Percentiles rank a stretch among this genome's conserved stretches.
Conservation (phyloP, 2,888 invertebrate species). For the Dryococelus australis region DNA sequence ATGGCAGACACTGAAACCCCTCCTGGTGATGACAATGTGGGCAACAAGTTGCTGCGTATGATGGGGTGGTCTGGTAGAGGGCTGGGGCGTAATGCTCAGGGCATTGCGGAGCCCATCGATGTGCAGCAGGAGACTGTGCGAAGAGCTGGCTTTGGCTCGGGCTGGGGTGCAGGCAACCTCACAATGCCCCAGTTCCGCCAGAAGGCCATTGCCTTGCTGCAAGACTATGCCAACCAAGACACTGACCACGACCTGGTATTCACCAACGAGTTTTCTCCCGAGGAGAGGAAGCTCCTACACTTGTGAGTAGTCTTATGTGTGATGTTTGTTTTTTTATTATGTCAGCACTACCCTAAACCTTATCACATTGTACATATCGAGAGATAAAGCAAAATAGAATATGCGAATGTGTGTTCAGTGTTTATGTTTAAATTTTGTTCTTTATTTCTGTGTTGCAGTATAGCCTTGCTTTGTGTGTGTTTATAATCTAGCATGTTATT, state of each 20-base stretch:
- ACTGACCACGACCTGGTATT: slow-evolving; percentile 57
- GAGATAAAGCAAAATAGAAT: no score
- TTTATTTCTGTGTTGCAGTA: no score
- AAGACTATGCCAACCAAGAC: slow-evolving; percentile 54
- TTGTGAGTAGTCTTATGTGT: slow-evolving; percentile 47
- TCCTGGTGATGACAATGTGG: slow-evolving; percentile 60
- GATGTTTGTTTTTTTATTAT: background rate
- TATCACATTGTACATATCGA: no score
- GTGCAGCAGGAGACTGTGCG: slow-evolving; percentile 37
- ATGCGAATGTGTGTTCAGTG: no score
- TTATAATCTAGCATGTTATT: no score
- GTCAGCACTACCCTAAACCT: background rate
- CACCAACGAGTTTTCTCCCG: slow-evolving; percentile 57
- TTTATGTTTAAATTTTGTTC: no score
- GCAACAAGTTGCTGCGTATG: slow-evolving; percentile 66
- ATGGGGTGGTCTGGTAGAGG: slow-evolving; percentile 82
- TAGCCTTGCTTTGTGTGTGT: no score
- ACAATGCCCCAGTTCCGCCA: slow-evolving; percentile 46
- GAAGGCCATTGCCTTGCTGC: slow-evolving; percentile 52
- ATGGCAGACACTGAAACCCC: slow-evolving; percentile 34
- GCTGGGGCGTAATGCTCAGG: slow-evolving; percentile 68
- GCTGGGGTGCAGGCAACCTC: background rate
- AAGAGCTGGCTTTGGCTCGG: slow-evolving; percentile 42
- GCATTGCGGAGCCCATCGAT: slow-evolving; percentile 69
- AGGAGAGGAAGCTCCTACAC: slow-evolving; percentile 59